Conservation (phyloP, 2,797 vertebrate genomes). For the Lithobates sylvaticus region DNA sequence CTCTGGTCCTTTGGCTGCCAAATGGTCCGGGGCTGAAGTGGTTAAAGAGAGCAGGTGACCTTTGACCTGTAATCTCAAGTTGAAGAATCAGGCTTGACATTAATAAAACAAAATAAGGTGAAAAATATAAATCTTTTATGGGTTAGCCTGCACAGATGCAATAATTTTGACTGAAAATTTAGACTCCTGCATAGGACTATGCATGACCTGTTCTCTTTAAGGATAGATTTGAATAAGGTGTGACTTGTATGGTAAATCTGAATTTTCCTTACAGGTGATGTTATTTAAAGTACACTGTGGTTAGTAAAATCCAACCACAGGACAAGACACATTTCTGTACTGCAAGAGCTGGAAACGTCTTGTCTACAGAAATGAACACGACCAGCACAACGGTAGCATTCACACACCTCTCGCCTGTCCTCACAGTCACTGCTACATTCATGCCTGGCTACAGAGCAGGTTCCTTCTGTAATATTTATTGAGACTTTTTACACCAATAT, state of each 20-base stretch:
- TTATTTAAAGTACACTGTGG: constrained; percentile 49
- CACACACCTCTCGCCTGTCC: constrained; percentile 36
- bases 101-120: no score
- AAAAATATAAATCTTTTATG: no score
- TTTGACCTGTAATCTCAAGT: no score
- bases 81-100: no score
- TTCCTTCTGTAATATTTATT: constrained; percentile 47
- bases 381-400: constrained; percentile 53
- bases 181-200: no score
- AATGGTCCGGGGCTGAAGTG: no score
- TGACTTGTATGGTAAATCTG: constrained; percentile 22
- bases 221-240: constrained; percentile 1
- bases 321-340: constrained; percentile 46
- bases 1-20: no score
- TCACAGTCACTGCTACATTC: constrained; percentile 45
- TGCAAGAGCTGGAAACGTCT: constrained; percentile 47
- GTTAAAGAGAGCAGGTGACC: no score
- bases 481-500: constrained; percentile 36
- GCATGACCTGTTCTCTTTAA: background rate
- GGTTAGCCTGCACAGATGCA: no score
- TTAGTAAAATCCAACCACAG: constrained; percentile 51
- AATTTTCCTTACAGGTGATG: constrained; percentile 47
- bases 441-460: constrained; percentile 55
- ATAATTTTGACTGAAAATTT: no score
- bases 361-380: constrained; percentile 47